phyloP scores from a whole-genome alignment of 2,888 invertebrate genomes.

The Allolobophora icterica region DNA sequence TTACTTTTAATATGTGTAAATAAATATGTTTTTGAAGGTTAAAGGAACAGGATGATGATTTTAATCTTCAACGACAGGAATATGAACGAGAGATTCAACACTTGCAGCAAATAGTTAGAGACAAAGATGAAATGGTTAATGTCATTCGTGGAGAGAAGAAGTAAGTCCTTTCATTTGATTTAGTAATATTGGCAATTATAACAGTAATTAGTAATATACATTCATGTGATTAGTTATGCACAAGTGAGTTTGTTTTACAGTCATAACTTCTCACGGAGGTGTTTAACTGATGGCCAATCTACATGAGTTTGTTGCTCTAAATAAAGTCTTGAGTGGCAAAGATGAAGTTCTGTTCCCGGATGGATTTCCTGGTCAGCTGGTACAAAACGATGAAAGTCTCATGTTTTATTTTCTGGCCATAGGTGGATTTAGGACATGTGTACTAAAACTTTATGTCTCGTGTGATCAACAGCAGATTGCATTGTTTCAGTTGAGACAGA shows the following conservation, averaged over 20 bases:
- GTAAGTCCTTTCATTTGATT: neutral
- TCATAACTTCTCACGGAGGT: neutral
- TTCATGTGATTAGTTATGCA: neutral
- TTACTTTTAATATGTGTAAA: neutral
- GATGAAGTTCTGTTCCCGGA: neutral
- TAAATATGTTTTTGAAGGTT: slow-evolving; percentile 40
- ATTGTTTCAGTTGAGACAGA: no score
- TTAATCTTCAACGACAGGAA: slow-evolving; percentile 58
- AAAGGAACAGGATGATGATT: slow-evolving; percentile 61
- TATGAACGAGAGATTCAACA: slow-evolving; percentile 63
- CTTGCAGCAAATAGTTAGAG: slow-evolving; percentile 56
- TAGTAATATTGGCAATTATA: neutral
- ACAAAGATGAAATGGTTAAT: slow-evolving; percentile 55
- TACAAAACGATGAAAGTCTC: neutral
- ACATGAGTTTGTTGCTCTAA: neutral
- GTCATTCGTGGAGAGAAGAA: slow-evolving; percentile 26
- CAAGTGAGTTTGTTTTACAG: neutral
- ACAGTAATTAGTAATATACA: neutral
- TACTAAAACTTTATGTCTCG: no score
- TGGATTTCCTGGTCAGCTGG: neutral
- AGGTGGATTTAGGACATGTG: no score
- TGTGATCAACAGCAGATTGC: no score
- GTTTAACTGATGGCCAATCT: neutral
- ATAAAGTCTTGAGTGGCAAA: neutral
- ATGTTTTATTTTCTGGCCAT: no score